Percentiles rank a stretch among this genome's conserved stretches.
Evolutionary conservation across 2,113 vertebrate species (phyloP).

Genomic region (Ochotona princeps): DNA sequence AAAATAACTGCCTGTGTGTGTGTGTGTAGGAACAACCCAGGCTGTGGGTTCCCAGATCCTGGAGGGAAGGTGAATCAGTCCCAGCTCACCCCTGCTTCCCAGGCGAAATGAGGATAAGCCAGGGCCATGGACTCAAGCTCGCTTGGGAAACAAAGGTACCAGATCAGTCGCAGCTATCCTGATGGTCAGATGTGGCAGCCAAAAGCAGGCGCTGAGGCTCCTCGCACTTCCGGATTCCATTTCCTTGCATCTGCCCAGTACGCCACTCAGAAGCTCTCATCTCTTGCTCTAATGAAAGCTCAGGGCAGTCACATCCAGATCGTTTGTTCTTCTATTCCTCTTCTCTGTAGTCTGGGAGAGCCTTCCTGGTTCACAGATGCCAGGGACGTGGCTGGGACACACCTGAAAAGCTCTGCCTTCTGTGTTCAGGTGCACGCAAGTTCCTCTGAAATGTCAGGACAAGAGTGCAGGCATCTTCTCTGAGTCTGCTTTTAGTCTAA

Average conservation of each 20-base stretch:
- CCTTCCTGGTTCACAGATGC: not conserved
- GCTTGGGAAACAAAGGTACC: not conserved
- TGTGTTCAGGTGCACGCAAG: not conserved
- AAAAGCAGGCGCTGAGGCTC: rapidly evolving
- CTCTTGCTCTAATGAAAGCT: not conserved
- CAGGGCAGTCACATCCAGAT: not conserved
- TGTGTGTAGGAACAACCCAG: rapidly evolving
- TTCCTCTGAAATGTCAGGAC: not conserved
- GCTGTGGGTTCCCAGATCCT: not conserved
- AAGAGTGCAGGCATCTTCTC: not conserved
- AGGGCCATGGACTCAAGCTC: rapidly evolving
- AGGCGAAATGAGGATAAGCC: not conserved
- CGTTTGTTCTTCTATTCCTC: not conserved
- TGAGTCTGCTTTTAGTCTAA: not conserved
- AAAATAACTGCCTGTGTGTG: not conserved
- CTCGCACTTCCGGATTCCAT: not conserved
- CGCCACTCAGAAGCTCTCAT: not conserved
- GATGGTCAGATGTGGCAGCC: rapidly evolving
- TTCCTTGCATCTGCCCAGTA: rapidly evolving
- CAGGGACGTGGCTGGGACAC: not conserved
- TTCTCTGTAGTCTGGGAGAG: not conserved
- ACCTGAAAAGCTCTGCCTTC: not conserved
- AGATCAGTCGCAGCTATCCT: not conserved
- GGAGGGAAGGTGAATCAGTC: not conserved
- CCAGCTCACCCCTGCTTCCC: not conserved